A percentile compares a stretch with the other conserved stretches of the same genome.
phyloP scores from a whole-genome alignment of 2,888 invertebrate species.

The Cylindroiulus punctatus region DNA sequence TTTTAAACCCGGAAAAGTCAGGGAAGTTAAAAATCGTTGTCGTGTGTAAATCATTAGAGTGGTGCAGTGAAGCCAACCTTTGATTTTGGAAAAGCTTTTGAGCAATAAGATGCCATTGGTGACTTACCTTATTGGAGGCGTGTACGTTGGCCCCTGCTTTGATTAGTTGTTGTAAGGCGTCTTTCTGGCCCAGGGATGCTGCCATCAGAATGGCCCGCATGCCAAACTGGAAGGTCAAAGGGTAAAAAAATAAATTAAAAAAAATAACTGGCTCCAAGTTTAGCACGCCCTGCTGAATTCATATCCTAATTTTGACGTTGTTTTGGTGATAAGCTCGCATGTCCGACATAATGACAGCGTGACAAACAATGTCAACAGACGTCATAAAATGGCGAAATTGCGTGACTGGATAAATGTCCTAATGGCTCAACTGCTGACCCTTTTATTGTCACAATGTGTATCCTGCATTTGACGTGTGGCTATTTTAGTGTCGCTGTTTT shows the following conservation, averaged over 20 bases:
- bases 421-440: background rate
- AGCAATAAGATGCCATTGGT: background rate
- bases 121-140: conserved; percentile 64
- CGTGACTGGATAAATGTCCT: background rate
- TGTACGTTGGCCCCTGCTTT: conserved; percentile 65
- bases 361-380: background rate
- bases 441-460: too few relatives aligned
- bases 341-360: background rate
- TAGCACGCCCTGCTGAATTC: background rate
- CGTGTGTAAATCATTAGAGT: too few relatives aligned
- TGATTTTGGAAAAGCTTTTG: background rate
- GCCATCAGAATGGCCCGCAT: conserved; percentile 66
- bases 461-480: too few relatives aligned
- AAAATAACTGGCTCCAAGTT: background rate
- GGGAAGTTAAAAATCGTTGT: too few relatives aligned
- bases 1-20: too few relatives aligned
- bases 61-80: background rate
- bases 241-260: background rate
- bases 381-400: background rate
- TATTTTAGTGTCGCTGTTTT: too few relatives aligned
- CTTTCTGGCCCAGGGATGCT: conserved; percentile 66
- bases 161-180: conserved; percentile 64
- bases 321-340: background rate
- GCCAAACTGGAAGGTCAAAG: conserved; percentile 64
- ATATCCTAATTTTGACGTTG: background rate